Evolutionary conservation across 1,140 invertebrate species (phyloP).

Genomic region (Brachionus paranguensis): DNA sequence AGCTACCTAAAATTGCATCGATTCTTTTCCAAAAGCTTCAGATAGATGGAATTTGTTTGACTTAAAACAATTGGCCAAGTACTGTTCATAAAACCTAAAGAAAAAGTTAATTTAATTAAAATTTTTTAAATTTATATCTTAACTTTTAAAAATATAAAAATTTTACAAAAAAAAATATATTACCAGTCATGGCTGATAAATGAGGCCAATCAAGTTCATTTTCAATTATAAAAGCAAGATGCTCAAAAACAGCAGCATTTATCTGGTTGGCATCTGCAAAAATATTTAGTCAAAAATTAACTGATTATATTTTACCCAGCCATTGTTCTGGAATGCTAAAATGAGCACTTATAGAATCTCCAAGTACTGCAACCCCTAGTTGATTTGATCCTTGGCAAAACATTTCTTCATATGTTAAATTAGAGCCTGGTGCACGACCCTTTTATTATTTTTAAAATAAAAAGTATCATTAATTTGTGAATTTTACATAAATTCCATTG

Average conservation of each 20-base stretch:
- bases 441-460: neutral
- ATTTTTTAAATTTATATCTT: too few relatives aligned
- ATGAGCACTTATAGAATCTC: slow-evolving; percentile 59
- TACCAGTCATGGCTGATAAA: slow-evolving; percentile 56
- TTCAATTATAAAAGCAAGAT: slow-evolving; percentile 52
- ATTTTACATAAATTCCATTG: slow-evolving; percentile 57
- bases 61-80: slow-evolving; percentile 47
- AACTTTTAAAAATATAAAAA: too few relatives aligned
- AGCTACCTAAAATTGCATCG: slow-evolving; percentile 55
- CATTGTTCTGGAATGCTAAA: slow-evolving; percentile 58
- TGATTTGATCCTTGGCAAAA: slow-evolving; percentile 51
- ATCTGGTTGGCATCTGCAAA: slow-evolving; percentile 5
- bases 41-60: slow-evolving; percentile 51
- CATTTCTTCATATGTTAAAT: slow-evolving; percentile 52
- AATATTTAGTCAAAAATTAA: neutral
- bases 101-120: too few relatives aligned
- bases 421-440: neutral
- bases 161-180: neutral
- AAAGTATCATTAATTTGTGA: too few relatives aligned
- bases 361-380: slow-evolving; percentile 56
- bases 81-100: slow-evolving; percentile 42
- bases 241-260: slow-evolving; percentile 49
- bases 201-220: slow-evolving; percentile 60
- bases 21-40: slow-evolving; percentile 50
- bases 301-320: slow-evolving; percentile 49